Percentiles rank a stretch among this genome's conserved stretches.
phyloP scores from a whole-genome alignment of 2,888 invertebrate species.

The Lycocerus yunnanus region DNA sequence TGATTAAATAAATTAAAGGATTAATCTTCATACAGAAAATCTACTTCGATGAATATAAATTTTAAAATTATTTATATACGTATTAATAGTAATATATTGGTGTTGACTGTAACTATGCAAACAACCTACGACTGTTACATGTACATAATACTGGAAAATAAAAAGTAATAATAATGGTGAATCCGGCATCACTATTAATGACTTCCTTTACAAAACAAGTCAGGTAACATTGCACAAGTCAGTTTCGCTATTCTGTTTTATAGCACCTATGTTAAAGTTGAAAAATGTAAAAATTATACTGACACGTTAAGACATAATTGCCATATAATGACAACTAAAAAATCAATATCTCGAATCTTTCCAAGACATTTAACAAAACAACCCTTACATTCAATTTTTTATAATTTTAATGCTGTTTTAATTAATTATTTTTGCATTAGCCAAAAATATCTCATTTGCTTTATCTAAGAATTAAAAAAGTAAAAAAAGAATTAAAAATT shows the following conservation, averaged over 20 bases:
- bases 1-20: too few relatives aligned
- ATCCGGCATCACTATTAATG: background rate
- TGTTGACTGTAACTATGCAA: background rate
- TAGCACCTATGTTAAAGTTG: background rate
- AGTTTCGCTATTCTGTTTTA: background rate
- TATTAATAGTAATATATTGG: too few relatives aligned
- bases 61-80: too few relatives aligned
- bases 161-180: background rate
- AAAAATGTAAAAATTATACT: background rate
- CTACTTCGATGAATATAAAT: too few relatives aligned
- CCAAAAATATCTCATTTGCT: constrained; percentile 8
- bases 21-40: too few relatives aligned
- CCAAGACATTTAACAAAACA: background rate
- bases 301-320: background rate
- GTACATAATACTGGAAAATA: too few relatives aligned
- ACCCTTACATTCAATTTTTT: background rate
- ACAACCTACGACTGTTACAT: background rate
- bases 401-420: constrained; percentile 9
- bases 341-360: background rate
- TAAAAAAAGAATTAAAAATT: constrained; percentile 21
- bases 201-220: background rate
- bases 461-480: constrained; percentile 28
- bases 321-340: background rate
- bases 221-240: background rate
- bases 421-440: constrained; percentile 10